Conservation (phyloP, 2,888 invertebrate genomes). For the Epirrita christyi region DNA sequence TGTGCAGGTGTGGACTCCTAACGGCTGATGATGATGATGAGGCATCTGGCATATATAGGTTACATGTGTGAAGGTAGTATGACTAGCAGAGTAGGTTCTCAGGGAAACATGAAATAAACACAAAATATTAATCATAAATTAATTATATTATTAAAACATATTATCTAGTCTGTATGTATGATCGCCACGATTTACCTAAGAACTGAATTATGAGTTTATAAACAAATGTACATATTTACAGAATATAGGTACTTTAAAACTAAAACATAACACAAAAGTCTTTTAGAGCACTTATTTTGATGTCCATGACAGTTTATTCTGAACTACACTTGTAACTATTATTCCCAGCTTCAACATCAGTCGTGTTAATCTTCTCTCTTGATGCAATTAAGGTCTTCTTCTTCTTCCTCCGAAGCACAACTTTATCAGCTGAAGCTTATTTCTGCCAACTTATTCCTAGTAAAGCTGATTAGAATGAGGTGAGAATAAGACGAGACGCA, state of each 20-base stretch:
- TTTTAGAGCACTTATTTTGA: constrained; percentile 33
- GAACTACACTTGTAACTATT: constrained; percentile 36
- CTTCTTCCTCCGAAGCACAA: constrained; percentile 54
- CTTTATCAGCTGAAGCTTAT: constrained; percentile 51
- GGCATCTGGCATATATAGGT: too few relatives aligned
- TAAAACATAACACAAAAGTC: constrained; percentile 32
- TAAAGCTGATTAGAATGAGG: constrained; percentile 71
- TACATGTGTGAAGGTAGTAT: too few relatives aligned
- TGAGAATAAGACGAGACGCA: constrained; percentile 58
- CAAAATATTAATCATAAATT: constrained; percentile 15
- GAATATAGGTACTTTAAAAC: constrained; percentile 19
- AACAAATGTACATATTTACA: constrained; percentile 42
- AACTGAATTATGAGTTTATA: constrained; percentile 27
- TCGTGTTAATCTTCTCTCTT: constrained; percentile 42
- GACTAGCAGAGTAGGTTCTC: too few relatives aligned
- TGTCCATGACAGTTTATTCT: constrained; percentile 38
- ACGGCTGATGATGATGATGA: too few relatives aligned
- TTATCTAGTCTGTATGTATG: not conserved
- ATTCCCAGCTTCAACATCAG: constrained; percentile 37
- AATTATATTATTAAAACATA: constrained; percentile 6
- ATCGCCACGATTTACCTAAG: constrained; percentile 8
- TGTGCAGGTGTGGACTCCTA: too few relatives aligned
- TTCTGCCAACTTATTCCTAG: constrained; percentile 66
- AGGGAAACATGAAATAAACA: not conserved
- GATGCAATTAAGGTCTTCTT: constrained; percentile 35